Base-by-base conservation (phyloP, 2,113 vertebrate species). In the Carlito syrichta region DNA sequence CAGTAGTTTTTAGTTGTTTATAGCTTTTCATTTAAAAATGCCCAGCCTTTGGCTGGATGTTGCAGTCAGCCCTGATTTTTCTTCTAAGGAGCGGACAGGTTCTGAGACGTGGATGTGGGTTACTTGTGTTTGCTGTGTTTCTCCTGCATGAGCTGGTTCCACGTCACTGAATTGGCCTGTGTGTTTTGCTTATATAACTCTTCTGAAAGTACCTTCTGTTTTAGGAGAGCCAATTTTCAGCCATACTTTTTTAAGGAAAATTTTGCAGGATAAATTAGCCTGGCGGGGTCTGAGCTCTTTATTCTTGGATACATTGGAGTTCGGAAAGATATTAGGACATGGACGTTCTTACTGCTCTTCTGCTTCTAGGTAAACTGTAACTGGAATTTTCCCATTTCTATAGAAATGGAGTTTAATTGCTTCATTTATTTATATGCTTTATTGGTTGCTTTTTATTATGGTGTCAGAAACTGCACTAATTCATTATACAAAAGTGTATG, bases 201-300 rank as follows among this genome's bases (percentile, higher is more conserved):
- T 68, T 85, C 97, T 99, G 98, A 99, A 99, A 98, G 98, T 98
- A 82, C 96, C 97, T 97, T 98, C 98, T 99, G 98, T 99, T 68
- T 96, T 73, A 86, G 50, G 97, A 95, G 73, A 83, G 97, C 71
- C 82, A 87, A 96, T 97, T 98, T 97, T 81, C 96, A 92, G 96
- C 83, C 94, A 95, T 89, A 76, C 62, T 96, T 97, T n/a, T 97
- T 45, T 92, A 97, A 96, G 94, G 94, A 95, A 82, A 86, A 77
- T 96, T 93, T 63, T 95, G 86, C 97, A 77, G 85, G 66, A 52
- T 92, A 66, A 89, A 91, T 96, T 97, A 98, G 95, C 96, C 96
- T 1, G 96, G 92, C 91, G 5, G 89, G 87, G 74, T 89, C 81
- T 54, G 77, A 95, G 95, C 88, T 50, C 54, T 93, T 96, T 96